Evolutionary conservation across 2,888 invertebrate species (phyloP), one percentile per base, ranked within the genome.

Genomic region (Coecobrya sp.): DNA sequence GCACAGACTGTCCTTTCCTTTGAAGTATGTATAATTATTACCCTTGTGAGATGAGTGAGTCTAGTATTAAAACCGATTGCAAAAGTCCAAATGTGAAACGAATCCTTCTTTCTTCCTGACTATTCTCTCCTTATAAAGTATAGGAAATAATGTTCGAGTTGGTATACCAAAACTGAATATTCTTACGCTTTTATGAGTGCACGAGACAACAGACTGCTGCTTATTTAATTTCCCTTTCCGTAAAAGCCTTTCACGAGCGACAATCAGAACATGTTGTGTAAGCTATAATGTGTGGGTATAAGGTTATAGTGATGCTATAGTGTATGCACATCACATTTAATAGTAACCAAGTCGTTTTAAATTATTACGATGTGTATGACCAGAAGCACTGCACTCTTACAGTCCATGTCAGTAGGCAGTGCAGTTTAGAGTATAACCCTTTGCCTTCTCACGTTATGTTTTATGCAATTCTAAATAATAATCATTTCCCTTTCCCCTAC

Each of bases 11-110:
- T 45, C 45, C 82, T 68, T 76, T 89, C 89, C 59, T 89, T 68
- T 81, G 7, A 68, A n/a, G 42, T 52, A 68, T 27, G 42, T 52
- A 68, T 89, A 89, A 89, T 89, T 89, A 89, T 79, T 86, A 87
- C 42, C 55, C 52, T 89, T 30, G 42, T 10, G 42, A 65, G 70
- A 42, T 30, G 42, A 86, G 36, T n/a, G 27, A 27, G 27, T 2
- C 68, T 68, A 19, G 27, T 45, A 86, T 65, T 27, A 68, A 89
- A 89, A 45, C 30, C 49, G 42, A 89, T 49, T 89, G 89, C 81
- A 45, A 86, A 22, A 73, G 22, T n/a, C 16, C 42, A 86, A 73
- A 27, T 52, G n/a, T 30, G 68, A 70, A 36, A 36, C 36, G 16
- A 70, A 36, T 70, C 68, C 68, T 36, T n/a, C n/a, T 16, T 4